Evolutionary conservation across 2,888 invertebrate species (phyloP).

Genomic region (Megalurothrips usitatus): DNA sequence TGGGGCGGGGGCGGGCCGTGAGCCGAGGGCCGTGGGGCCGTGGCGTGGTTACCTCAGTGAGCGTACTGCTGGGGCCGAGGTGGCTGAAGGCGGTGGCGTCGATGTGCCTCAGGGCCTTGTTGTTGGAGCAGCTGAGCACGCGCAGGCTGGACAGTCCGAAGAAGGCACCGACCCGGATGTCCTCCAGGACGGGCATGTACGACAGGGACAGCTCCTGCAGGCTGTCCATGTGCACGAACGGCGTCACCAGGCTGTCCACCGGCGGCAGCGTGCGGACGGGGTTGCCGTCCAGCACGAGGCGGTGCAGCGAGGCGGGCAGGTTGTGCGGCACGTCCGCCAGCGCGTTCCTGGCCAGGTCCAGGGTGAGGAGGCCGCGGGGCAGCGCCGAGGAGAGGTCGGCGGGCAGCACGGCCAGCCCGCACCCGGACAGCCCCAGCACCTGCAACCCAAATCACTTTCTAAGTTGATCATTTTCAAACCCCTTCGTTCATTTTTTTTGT

Average conservation of each 20-base stretch:
- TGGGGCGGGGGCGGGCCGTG: not conserved
- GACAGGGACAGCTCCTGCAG: slow-evolving; percentile 19
- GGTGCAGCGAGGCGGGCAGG: not conserved
- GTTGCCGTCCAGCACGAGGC: slow-evolving; percentile 16
- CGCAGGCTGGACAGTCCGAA: slow-evolving; percentile 3
- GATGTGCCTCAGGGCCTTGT: not conserved
- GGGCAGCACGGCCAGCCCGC: slow-evolving; percentile 2
- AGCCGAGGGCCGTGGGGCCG: too few species aligned
- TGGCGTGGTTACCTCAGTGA: not conserved
- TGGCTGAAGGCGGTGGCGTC: slow-evolving; percentile 11
- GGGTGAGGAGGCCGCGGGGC: not conserved
- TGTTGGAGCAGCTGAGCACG: not conserved
- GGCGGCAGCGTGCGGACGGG: slow-evolving; percentile 1
- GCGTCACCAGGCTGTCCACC: not conserved
- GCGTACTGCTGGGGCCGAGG: slow-evolving; percentile 20
- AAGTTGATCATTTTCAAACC: too few species aligned
- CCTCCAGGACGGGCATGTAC: slow-evolving; percentile 8
- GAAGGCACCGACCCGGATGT: not conserved
- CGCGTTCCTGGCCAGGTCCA: not conserved
- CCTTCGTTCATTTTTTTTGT: not conserved
- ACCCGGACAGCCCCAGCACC: not conserved
- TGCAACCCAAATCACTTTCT: not conserved
- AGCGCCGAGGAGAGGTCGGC: not conserved
- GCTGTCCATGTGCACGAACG: not conserved
- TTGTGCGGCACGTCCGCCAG: not conserved